Evolutionary conservation across 35 echinoderm and acorn worm genomes (phyloP).

Genomic region (Holothuria glaberrima): DNA sequence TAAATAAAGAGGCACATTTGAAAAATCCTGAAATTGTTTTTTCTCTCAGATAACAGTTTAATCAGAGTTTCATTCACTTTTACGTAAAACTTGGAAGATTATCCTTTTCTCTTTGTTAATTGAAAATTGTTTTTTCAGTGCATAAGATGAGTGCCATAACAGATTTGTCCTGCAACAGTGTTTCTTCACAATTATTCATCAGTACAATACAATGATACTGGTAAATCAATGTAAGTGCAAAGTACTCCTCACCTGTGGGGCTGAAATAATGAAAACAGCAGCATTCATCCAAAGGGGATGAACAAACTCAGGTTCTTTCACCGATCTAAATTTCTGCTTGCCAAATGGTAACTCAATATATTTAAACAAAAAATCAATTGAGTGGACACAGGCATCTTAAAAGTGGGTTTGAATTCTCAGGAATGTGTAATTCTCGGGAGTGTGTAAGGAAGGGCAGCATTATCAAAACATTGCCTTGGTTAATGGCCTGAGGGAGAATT

Average conservation of each 20-base stretch:
- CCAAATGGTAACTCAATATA: slow-evolving; percentile 19
- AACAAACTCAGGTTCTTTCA: not conserved
- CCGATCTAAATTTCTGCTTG: not conserved
- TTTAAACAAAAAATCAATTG: slow-evolving; percentile 41
- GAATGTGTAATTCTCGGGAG: not conserved
- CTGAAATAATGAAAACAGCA: slow-evolving; percentile 25
- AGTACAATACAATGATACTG: no score
- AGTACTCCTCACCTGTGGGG: slow-evolving; percentile 26
- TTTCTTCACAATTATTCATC: no score
- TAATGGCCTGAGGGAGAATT: slow-evolving; percentile 10
- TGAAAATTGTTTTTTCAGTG: no score
- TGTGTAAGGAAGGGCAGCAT: not conserved
- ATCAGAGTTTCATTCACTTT: no score
- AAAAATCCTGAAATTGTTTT: no score
- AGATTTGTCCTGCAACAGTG: no score
- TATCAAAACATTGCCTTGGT: slow-evolving; percentile 15
- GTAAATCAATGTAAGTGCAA: no score
- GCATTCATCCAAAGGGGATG: not conserved
- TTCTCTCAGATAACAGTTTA: no score
- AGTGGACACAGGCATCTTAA: slow-evolving; percentile 28
- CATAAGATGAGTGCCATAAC: no score
- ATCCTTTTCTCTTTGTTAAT: no score
- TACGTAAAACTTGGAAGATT: no score
- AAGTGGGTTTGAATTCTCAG: not conserved
- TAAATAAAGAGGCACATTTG: no score